Conservation (phyloP, 2,797 vertebrate genomes). For the Pygocentrus nattereri region DNA sequence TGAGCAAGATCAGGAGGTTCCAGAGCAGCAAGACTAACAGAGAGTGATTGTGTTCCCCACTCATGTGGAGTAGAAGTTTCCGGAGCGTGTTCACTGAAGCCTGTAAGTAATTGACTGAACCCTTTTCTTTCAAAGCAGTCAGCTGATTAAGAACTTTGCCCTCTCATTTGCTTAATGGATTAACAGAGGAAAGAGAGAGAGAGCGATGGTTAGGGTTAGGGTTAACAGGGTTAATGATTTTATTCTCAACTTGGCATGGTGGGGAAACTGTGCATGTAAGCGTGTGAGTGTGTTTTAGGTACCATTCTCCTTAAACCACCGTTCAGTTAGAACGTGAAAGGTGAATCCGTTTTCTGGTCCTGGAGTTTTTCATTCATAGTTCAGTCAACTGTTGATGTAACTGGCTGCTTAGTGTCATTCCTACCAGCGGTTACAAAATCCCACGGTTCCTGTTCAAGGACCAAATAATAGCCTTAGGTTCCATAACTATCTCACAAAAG, state of each 20-base stretch:
- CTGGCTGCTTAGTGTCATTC: too few relatives aligned
- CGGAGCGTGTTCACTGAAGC: neutral
- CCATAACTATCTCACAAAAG: too few relatives aligned
- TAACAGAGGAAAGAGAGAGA: neutral
- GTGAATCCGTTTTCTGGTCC: neutral
- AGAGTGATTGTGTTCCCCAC: neutral
- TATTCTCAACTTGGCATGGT: constrained; percentile 2
- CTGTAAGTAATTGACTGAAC: neutral
- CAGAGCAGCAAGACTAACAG: neutral
- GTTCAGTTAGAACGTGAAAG: neutral
- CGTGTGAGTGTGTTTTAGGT: neutral
- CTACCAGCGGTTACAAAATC: too few relatives aligned
- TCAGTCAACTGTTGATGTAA: too few relatives aligned
- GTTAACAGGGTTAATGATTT: too few relatives aligned
- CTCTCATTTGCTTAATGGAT: constrained; percentile 28
- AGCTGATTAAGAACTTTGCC: neutral
- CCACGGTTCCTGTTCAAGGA: too few relatives aligned
- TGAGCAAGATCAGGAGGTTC: neutral
- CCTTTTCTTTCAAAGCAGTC: neutral
- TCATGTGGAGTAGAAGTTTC: neutral
- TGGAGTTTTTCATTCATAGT: too few relatives aligned
- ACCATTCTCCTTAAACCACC: neutral
- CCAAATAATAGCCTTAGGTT: too few relatives aligned
- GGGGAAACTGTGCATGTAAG: neutral
- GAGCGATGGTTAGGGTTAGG: too few relatives aligned